These are phyloP conservation scores for Cantharis rufa DNA, from an alignment of 2,888 invertebrate species.

Conservation along the genomic window DNA sequence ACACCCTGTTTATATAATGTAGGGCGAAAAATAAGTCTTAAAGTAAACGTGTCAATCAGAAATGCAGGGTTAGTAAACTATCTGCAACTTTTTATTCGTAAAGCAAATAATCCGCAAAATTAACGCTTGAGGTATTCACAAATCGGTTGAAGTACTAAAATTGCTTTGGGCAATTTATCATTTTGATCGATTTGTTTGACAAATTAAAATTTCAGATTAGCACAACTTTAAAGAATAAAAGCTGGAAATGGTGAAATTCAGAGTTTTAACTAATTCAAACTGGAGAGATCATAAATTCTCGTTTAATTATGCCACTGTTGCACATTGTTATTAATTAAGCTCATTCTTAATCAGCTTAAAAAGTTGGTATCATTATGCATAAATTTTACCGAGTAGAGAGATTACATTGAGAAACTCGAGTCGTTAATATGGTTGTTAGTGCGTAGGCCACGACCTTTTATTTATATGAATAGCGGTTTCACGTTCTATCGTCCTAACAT, in stretches of 20 bases:
- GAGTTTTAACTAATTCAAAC: not conserved
- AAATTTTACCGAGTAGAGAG: not conserved
- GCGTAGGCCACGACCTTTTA: slow-evolving; percentile 16
- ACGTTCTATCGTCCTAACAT: not conserved
- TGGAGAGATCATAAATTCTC: not conserved
- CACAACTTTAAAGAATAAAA: not conserved
- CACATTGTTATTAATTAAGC: not conserved
- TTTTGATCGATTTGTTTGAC: not conserved
- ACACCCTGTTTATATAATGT: no score
- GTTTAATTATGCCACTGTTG: not conserved
- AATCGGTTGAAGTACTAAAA: not conserved
- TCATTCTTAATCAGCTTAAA: not conserved
- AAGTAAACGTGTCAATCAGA: not conserved
- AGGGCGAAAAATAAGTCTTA: not conserved
- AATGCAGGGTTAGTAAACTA: not conserved
- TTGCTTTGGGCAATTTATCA: not conserved
- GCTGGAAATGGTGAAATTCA: not conserved
- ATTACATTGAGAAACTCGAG: slow-evolving; percentile 11
- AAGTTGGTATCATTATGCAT: not conserved
- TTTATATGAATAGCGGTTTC: slow-evolving; percentile 10
- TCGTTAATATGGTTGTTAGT: slow-evolving; percentile 16
- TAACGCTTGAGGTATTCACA: not conserved
- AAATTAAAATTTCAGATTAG: not conserved
- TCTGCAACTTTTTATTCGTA: not conserved
- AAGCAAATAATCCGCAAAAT: not conserved